phyloP scores from a whole-genome alignment of 2,113 vertebrate species.

The Ramphastos sulfuratus region DNA sequence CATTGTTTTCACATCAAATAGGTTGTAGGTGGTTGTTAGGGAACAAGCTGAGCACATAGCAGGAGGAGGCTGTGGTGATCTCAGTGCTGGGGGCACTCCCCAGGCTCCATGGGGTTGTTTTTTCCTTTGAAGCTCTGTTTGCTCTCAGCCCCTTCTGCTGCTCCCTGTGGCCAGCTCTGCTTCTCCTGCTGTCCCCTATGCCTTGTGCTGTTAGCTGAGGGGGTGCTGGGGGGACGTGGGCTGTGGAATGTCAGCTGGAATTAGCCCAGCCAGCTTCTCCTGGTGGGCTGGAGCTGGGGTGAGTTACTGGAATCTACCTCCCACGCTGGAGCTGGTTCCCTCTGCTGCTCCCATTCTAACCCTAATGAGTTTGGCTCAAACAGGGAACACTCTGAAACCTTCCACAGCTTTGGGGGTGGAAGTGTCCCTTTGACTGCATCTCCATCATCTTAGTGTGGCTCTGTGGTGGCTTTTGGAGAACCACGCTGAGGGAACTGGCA shows the following conservation, averaged over 20 bases:
- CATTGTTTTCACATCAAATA: background rate
- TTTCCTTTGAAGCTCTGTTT: background rate
- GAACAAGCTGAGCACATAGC: background rate
- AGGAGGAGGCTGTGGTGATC: background rate
- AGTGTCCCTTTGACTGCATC: background rate
- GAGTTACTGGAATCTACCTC: background rate
- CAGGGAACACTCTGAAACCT: background rate
- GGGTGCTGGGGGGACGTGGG: too few species aligned
- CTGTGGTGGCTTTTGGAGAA: background rate
- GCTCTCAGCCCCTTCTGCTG: background rate
- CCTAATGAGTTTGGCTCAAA: background rate
- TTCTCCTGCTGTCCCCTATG: background rate
- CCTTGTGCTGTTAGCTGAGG: fast-evolving
- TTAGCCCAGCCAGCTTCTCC: background rate
- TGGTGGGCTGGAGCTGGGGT: background rate
- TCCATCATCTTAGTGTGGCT: background rate
- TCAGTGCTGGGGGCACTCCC: background rate
- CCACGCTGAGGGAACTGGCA: fast-evolving
- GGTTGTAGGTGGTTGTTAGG: background rate
- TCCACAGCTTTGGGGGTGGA: fast-evolving
- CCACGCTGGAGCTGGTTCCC: background rate
- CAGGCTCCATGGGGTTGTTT: background rate
- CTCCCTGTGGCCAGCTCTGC: background rate
- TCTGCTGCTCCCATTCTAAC: background rate
- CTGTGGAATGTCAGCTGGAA: background rate